Percentiles rank a stretch among this genome's conserved stretches.
phyloP scores from a whole-genome alignment of 2,888 invertebrate species.

The Cosmopolites sordidus region DNA sequence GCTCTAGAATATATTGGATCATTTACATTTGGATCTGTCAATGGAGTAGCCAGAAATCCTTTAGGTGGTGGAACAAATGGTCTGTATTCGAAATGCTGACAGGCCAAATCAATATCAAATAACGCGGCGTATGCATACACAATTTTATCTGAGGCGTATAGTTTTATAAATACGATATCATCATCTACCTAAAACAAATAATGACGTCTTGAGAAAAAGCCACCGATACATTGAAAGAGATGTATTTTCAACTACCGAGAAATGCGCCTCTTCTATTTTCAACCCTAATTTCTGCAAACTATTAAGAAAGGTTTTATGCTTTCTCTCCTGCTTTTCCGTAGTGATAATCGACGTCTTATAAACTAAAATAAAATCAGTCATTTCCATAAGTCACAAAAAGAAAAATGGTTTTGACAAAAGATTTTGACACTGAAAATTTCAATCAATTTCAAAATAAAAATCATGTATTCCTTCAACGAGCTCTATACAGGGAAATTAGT shows the following conservation, averaged over 20 bases:
- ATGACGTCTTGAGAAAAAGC: not conserved
- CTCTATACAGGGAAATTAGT: too few relatives aligned
- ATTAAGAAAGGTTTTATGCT: constrained; percentile 33
- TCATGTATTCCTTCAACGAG: too few relatives aligned
- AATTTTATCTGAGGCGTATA: constrained; percentile 38
- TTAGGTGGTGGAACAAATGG: constrained; percentile 25
- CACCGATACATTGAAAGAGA: too few relatives aligned
- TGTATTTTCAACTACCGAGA: constrained; percentile 34
- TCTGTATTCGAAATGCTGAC: constrained; percentile 29
- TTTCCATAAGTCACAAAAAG: constrained; percentile 17
- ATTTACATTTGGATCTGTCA: constrained; percentile 30
- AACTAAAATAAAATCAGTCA: constrained; percentile 34
- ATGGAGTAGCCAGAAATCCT: constrained; percentile 34
- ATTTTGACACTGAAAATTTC: not conserved
- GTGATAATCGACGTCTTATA: constrained; percentile 22
- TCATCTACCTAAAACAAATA: constrained; percentile 29
- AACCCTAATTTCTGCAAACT: constrained; percentile 37
- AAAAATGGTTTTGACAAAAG: not conserved
- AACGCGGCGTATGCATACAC: constrained; percentile 32
- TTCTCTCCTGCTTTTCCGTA: constrained; percentile 17
- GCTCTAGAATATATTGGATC: constrained; percentile 33
- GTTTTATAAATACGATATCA: constrained; percentile 36
- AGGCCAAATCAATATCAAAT: constrained; percentile 34
- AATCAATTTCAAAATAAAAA: too few relatives aligned
- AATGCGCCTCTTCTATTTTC: constrained; percentile 33